Conservation (phyloP, 2,797 vertebrate genomes). For the Coregonus suidteri region DNA sequence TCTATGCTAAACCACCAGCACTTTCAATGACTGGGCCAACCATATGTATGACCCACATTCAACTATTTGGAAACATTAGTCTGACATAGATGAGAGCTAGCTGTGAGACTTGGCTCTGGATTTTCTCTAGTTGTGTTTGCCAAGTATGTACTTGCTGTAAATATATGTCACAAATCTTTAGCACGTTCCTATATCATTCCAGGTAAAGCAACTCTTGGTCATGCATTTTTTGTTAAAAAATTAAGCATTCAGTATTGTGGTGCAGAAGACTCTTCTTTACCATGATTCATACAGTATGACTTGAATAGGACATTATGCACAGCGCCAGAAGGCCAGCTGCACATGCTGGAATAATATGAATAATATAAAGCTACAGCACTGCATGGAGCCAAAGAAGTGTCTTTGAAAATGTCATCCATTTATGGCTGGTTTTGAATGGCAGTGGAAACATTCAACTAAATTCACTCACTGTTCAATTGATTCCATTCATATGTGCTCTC, state of each 20-base stretch:
- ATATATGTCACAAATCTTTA: not conserved
- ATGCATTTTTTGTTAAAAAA: not conserved
- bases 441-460: conserved; percentile 44
- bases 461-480: conserved; percentile 37
- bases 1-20: not conserved
- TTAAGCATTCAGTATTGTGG: not conserved
- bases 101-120: not conserved
- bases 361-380: conserved; percentile 31
- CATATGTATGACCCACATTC: conserved; percentile 13
- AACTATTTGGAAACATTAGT: not conserved
- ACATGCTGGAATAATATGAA: conserved; percentile 50
- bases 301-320: conserved; percentile 4
- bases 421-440: conserved; percentile 36
- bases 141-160: not conserved
- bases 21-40: not conserved
- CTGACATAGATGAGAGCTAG: not conserved
- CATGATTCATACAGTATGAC: not conserved
- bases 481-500: conserved; percentile 33
- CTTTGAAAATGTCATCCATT: conserved; percentile 43
- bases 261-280: not conserved
- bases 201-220: not conserved
- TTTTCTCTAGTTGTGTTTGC: not conserved
- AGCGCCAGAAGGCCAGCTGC: conserved; percentile 42
- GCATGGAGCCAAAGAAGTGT: conserved; percentile 34
- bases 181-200: too few species aligned